Percentiles rank a stretch among this genome's conserved stretches.
phyloP scores from a whole-genome alignment of 2,888 invertebrate genomes.

The Microplitis manilae region DNA sequence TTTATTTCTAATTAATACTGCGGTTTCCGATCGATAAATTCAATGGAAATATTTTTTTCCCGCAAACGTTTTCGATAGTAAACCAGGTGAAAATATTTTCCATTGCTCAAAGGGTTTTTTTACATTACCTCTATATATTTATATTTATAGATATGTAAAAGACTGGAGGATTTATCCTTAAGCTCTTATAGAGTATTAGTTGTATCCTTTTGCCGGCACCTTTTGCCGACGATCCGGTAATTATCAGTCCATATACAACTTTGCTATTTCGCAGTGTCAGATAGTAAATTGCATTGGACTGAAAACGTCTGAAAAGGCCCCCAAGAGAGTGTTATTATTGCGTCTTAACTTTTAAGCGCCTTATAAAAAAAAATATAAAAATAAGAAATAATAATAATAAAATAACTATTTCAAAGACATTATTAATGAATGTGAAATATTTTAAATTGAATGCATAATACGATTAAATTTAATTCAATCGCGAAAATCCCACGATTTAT shows the following conservation, averaged over 20 bases:
- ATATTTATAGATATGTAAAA: constrained; percentile 40
- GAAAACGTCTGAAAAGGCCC: constrained; percentile 30
- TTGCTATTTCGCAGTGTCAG: constrained; percentile 48
- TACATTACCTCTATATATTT: neutral
- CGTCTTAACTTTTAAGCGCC: constrained; percentile 1
- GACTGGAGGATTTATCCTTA: constrained; percentile 5
- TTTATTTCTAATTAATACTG: neutral
- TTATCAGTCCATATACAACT: constrained; percentile 52
- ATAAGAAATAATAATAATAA: neutral
- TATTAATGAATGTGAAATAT: neutral
- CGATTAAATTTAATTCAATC: neutral
- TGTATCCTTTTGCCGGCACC: constrained; percentile 31
- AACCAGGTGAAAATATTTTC: neutral
- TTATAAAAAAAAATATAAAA: neutral
- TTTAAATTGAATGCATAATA: neutral
- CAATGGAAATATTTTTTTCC: too few species aligned
- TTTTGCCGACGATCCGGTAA: constrained; percentile 46
- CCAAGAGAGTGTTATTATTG: constrained; percentile 2
- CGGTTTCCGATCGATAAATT: neutral
- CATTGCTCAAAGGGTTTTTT: neutral
- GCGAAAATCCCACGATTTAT: neutral
- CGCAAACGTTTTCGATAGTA: too few species aligned
- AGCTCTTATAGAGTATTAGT: constrained; percentile 5
- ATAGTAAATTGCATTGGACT: constrained; percentile 48
- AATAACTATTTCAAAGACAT: neutral